phyloP scores from a whole-genome alignment of 2,113 vertebrate species.

The Gymnorhina tibicen region DNA sequence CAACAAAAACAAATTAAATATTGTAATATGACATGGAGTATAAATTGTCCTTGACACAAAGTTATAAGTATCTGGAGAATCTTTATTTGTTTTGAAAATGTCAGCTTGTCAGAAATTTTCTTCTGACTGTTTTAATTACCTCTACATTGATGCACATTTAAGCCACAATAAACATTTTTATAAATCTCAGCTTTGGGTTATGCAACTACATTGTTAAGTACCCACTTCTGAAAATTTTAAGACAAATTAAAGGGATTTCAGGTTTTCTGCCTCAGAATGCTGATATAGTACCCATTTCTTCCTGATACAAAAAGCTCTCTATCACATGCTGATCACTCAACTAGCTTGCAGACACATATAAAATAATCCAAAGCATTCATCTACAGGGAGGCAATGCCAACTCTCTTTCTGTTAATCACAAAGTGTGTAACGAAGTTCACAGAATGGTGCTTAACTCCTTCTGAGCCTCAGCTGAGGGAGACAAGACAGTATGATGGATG shows the following conservation, averaged over 20 bases:
- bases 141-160: background rate
- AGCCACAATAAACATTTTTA: background rate
- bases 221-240: background rate
- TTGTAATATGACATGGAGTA: constrained; percentile 52
- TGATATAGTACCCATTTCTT: background rate
- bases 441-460: background rate
- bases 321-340: background rate
- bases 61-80: constrained; percentile 52
- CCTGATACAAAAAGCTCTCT: background rate
- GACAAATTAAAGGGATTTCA: background rate
- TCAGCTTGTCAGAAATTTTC: constrained; percentile 40
- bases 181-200: background rate
- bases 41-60: constrained; percentile 56
- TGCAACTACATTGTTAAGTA: background rate
- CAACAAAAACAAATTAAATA: constrained; percentile 65
- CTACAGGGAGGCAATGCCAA: background rate
- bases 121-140: constrained; percentile 49
- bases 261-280: background rate
- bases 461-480: background rate
- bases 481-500: background rate
- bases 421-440: background rate
- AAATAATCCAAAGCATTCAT: background rate
- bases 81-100: constrained; percentile 58
- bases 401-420: background rate
- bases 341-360: background rate